phyloP scores from a whole-genome alignment of 2,113 vertebrate genomes.

The Pycnonotus jocosus region DNA sequence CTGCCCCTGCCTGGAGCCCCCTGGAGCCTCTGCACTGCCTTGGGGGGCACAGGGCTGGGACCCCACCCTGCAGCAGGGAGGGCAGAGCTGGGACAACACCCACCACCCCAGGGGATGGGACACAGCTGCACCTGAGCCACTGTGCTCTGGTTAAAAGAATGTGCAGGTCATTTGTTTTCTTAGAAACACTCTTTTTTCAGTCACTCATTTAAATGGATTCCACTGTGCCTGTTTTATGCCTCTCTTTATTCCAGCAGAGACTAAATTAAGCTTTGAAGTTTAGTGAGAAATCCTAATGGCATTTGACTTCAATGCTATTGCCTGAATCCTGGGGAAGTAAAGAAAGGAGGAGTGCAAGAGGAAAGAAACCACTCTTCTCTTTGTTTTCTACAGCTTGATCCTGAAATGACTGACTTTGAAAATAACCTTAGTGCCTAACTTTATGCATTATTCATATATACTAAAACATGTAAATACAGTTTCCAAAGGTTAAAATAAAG shows the following conservation, averaged over 20 bases:
- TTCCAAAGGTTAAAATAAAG: conserved; percentile 59
- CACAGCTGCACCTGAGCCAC: not conserved
- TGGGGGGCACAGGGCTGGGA: not conserved
- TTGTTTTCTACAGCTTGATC: conserved; percentile 1
- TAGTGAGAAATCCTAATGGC: conserved; percentile 28
- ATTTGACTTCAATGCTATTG: not conserved
- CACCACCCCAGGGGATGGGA: fast-evolving
- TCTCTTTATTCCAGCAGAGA: conserved; percentile 11
- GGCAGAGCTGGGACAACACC: not conserved
- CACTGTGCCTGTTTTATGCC: conserved; percentile 1
- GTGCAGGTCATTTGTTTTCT: not conserved
- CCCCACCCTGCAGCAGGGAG: fast-evolving
- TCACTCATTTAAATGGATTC: conserved; percentile 35
- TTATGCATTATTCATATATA: conserved; percentile 59
- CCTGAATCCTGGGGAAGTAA: not conserved
- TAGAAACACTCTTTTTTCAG: not conserved
- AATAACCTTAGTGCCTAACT: not conserved
- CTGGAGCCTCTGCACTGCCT: fast-evolving
- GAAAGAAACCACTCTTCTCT: not conserved
- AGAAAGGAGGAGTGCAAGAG: not conserved
- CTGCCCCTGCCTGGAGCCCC: not conserved
- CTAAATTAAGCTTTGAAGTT: conserved; percentile 58
- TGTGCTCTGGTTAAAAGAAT: fast-evolving
- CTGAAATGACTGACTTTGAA: conserved; percentile 41
- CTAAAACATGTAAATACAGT: conserved; percentile 38